These are phyloP conservation scores for Colletes latitarsis DNA, from an alignment of 1,140 invertebrate genomes.

Conservation along the genomic window DNA sequence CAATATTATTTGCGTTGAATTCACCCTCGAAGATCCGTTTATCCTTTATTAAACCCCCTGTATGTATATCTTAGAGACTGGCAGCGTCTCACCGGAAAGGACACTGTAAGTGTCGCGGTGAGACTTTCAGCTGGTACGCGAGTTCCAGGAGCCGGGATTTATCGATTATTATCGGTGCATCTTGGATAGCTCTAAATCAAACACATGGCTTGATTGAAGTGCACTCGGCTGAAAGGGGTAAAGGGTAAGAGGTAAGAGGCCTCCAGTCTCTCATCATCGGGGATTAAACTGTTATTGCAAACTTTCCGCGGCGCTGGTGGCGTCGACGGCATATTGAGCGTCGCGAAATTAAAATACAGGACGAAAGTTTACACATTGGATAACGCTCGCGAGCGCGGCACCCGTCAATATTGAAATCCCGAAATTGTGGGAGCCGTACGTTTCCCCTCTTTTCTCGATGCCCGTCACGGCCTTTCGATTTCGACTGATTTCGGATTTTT, in stretches of 20 bases:
- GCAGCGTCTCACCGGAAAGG: no score
- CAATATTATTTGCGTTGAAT: no score
- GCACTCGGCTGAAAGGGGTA: conserved; percentile 68
- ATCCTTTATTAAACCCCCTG: no score
- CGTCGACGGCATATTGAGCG: conserved; percentile 69
- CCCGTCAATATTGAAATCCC: conserved; percentile 74
- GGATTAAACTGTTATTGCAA: conserved; percentile 78
- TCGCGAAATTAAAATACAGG: conserved; percentile 76
- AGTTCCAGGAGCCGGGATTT: conserved; percentile 47
- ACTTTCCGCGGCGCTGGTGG: conserved; percentile 58
- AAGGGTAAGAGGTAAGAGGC: conserved; percentile 58
- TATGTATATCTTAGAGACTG: no score
- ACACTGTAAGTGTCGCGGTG: not conserved
- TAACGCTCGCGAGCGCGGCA: conserved; percentile 62
- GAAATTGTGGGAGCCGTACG: conserved; percentile 67
- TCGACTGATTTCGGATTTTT: conserved; percentile 57
- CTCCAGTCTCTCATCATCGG: conserved; percentile 71
- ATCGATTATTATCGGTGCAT: conserved; percentile 68
- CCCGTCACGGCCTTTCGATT: conserved; percentile 12
- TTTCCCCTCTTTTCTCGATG: not conserved
- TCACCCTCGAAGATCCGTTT: no score
- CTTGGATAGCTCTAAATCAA: conserved; percentile 67
- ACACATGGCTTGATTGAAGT: conserved; percentile 72
- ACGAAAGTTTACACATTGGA: conserved; percentile 76
- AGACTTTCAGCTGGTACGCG: conserved; percentile 10